A percentile compares a stretch with the other conserved stretches of the same genome.
Evolutionary conservation across 1,140 invertebrate species (phyloP).

Genomic region (Bombus waltoni): DNA sequence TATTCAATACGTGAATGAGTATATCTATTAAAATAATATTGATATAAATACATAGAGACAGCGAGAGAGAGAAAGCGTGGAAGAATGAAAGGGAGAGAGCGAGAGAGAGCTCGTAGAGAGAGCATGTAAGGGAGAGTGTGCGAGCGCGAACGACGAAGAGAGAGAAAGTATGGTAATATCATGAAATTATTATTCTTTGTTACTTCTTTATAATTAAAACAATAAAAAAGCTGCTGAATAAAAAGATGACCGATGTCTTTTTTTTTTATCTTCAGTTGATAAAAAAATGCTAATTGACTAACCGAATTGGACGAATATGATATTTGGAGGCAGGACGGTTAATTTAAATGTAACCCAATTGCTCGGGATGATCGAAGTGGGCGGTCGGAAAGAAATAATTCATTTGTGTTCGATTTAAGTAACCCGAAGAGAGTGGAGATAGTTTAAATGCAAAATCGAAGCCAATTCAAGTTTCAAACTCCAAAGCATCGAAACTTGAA

Average conservation of each 20-base stretch:
- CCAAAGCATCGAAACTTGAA: background rate
- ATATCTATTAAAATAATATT: conserved; percentile 70
- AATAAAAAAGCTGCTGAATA: conserved; percentile 82
- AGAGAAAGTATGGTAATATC: conserved; percentile 77
- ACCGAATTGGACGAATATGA: background rate
- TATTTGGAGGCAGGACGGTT: no score
- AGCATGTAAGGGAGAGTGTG: conserved; percentile 67
- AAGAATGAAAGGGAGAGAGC: conserved; percentile 67
- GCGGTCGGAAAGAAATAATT: background rate
- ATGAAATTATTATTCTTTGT: conserved; percentile 83
- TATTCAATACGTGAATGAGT: conserved; percentile 78
- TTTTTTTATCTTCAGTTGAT: conserved; percentile 49
- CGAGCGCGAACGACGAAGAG: conserved; percentile 65
- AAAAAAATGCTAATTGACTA: background rate
- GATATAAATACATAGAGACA: conserved; percentile 68
- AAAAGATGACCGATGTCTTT: conserved; percentile 71
- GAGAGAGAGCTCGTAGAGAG: conserved; percentile 41
- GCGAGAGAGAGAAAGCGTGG: conserved; percentile 58
- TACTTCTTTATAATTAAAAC: conserved; percentile 83
- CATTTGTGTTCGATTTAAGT: background rate
- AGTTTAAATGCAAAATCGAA: background rate
- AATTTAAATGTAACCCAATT: no score
- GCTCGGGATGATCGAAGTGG: no score
- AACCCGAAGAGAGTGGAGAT: no score
- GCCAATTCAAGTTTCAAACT: background rate